Conservation (phyloP, 2,113 vertebrate genomes). For the Pionites leucogaster region DNA sequence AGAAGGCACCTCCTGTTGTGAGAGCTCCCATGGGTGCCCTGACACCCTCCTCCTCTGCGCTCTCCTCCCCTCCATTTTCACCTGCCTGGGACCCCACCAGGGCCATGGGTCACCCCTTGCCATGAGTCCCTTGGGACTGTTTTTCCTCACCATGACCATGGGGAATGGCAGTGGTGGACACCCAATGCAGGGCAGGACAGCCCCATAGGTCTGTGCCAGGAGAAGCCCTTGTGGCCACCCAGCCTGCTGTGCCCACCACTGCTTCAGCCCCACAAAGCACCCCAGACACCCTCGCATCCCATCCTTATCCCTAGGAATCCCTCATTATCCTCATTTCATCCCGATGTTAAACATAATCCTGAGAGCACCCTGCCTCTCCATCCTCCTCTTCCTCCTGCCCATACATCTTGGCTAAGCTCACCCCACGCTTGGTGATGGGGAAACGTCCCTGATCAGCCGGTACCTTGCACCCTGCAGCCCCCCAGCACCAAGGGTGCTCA, state of each 20-base stretch:
- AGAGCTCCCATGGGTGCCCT: fast-evolving
- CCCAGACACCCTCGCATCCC: fast-evolving
- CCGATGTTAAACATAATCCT: too few relatives aligned
- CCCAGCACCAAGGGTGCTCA: background rate
- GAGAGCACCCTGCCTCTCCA: background rate
- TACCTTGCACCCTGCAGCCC: background rate
- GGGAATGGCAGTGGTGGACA: background rate
- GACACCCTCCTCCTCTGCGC: background rate
- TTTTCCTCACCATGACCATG: background rate
- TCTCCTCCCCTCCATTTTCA: background rate
- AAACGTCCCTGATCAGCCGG: background rate
- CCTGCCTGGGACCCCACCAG: background rate
- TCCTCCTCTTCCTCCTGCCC: background rate
- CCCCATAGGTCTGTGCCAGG: background rate
- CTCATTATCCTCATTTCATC: background rate
- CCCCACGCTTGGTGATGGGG: background rate
- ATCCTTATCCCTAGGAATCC: background rate
- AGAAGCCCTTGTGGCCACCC: background rate
- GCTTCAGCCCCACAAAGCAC: background rate
- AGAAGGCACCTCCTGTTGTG: background rate
- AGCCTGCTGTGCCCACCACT: background rate
- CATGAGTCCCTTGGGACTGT: fast-evolving
- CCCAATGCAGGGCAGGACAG: background rate
- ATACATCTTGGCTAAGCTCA: background rate
- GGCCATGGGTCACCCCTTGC: fast-evolving